Evolutionary conservation across 2,797 vertebrate species (phyloP).

Genomic region (Iguana delicatissima): DNA sequence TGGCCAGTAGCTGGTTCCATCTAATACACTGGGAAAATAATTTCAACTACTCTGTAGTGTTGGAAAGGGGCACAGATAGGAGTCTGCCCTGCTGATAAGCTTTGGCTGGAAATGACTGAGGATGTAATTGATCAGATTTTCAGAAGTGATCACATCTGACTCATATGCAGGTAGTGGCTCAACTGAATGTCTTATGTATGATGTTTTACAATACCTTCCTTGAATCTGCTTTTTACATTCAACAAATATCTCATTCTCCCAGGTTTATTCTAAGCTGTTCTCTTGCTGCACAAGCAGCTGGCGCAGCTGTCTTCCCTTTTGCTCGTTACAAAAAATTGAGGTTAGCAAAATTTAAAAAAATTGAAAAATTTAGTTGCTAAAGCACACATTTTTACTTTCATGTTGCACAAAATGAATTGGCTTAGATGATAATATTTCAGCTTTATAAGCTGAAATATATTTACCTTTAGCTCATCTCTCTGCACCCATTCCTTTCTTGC

Average conservation of each 20-base stretch:
- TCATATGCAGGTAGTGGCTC: neutral
- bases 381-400: neutral
- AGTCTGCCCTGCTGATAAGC: neutral
- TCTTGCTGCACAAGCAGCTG: neutral
- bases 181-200: too few species aligned
- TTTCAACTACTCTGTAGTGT: neutral
- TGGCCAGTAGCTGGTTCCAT: neutral
- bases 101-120: neutral
- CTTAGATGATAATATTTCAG: neutral
- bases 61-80: too few species aligned
- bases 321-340: neutral
- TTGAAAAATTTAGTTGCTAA: neutral
- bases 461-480: neutral
- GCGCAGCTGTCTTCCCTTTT: too few species aligned
- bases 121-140: neutral
- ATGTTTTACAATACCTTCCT: neutral
- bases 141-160: neutral
- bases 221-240: neutral
- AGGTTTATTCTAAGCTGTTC: neutral
- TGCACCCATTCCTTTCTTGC: neutral
- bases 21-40: neutral
- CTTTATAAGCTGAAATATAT: neutral
- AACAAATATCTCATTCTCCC: neutral
- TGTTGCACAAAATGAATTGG: neutral
- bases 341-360: neutral